phyloP scores from a whole-genome alignment of 2,888 invertebrate species.

The Drosophila conformis region DNA sequence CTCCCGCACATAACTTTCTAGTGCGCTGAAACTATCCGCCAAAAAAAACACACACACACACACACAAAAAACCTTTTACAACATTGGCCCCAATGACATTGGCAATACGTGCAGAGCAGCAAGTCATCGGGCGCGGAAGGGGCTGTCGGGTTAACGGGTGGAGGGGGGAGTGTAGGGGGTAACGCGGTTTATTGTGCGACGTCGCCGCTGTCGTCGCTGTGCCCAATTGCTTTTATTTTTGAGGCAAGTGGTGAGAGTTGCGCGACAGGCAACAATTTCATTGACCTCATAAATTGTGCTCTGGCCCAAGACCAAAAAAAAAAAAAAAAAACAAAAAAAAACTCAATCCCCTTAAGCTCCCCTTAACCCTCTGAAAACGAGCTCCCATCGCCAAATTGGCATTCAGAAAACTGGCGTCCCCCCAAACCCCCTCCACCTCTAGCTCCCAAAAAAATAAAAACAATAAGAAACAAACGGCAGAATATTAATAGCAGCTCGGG shows the following conservation, averaged over 20 bases:
- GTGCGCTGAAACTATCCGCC: constrained; percentile 49
- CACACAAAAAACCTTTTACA: constrained; percentile 15
- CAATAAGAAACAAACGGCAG: constrained; percentile 48
- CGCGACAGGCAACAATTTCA: constrained; percentile 63
- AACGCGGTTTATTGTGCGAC: constrained; percentile 48
- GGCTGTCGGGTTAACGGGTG: neutral
- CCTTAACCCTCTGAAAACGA: constrained; percentile 6
- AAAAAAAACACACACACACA: constrained; percentile 25
- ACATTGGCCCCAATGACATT: constrained; percentile 71
- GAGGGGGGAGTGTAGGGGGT: neutral
- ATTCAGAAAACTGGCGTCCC: constrained; percentile 5
- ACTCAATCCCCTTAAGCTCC: neutral
- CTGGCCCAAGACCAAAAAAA: constrained; percentile 24
- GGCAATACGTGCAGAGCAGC: constrained; percentile 36
- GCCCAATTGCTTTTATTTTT: constrained; percentile 59
- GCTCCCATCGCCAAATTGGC: constrained; percentile 56
- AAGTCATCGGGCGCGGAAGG: neutral
- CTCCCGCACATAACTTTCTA: constrained; percentile 31
- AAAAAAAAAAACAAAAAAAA: neutral
- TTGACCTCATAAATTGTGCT: constrained; percentile 76
- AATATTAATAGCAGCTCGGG: constrained; percentile 52
- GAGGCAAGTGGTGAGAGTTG: constrained; percentile 19
- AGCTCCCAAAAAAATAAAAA: constrained; percentile 6
- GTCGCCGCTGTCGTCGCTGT: constrained; percentile 64
- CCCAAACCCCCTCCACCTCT: constrained; percentile 17